Conservation (phyloP, 2,888 invertebrate species). For the Operophtera brumata region DNA sequence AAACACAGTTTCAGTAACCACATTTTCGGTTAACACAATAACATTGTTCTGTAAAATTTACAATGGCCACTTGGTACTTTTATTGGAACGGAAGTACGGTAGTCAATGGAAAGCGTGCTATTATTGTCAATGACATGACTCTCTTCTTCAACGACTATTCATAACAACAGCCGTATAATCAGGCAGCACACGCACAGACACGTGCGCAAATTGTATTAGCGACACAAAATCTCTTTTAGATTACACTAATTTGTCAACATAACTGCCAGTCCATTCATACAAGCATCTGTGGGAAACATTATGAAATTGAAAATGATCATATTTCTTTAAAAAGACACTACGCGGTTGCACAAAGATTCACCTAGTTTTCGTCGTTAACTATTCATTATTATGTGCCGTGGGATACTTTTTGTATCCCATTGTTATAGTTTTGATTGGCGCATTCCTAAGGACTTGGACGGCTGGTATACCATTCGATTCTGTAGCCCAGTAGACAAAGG, state of each 20-base stretch:
- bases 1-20: no score
- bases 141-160: slow-evolving; percentile 46
- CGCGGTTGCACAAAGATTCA: slow-evolving; percentile 79
- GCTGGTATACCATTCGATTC: slow-evolving; percentile 29
- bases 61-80: neutral
- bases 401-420: slow-evolving; percentile 71
- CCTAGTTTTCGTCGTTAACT: slow-evolving; percentile 79
- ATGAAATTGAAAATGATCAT: slow-evolving; percentile 81
- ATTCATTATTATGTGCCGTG: slow-evolving; percentile 80
- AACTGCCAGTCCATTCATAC: slow-evolving; percentile 65
- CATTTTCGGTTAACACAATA: no score
- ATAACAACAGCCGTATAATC: slow-evolving; percentile 57
- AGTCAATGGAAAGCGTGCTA: slow-evolving; percentile 32
- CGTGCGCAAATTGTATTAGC: slow-evolving; percentile 52
- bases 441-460: slow-evolving; percentile 67
- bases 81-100: slow-evolving; percentile 8
- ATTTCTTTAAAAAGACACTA: slow-evolving; percentile 79
- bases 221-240: slow-evolving; percentile 73
- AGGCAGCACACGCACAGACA: slow-evolving; percentile 54
- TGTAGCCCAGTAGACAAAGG: slow-evolving; percentile 13
- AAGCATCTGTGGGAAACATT: slow-evolving; percentile 72
- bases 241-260: slow-evolving; percentile 75
- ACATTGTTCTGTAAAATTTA: no score
- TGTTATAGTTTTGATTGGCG: slow-evolving; percentile 71
- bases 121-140: slow-evolving; percentile 23